phyloP scores from a whole-genome alignment of 2,888 invertebrate genomes.

The Amiota minor region DNA sequence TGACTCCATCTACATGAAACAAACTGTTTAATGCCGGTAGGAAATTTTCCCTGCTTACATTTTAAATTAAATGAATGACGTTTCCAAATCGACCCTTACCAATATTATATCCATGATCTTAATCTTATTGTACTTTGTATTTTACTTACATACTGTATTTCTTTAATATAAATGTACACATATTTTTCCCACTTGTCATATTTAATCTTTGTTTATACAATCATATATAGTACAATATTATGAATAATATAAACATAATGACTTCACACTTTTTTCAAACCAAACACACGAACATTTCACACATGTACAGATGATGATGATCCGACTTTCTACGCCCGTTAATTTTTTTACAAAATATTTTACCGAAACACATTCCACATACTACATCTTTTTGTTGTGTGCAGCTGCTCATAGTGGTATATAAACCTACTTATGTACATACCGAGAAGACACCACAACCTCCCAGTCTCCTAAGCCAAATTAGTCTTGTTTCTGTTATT shows the following conservation, averaged over 20 bases:
- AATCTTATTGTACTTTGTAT: no score
- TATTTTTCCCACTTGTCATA: neutral
- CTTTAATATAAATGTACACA: constrained; percentile 40
- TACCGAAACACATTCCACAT: constrained; percentile 23
- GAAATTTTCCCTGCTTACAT: constrained; percentile 3
- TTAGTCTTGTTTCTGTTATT: no score
- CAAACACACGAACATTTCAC: constrained; percentile 11
- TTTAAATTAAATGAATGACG: no score
- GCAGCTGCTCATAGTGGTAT: neutral
- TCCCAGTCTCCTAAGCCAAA: no score
- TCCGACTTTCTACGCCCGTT: constrained; percentile 32
- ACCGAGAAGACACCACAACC: no score
- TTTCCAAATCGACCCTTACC: no score
- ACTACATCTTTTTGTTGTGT: neutral
- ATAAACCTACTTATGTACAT: no score
- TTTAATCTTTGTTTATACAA: constrained; percentile 37
- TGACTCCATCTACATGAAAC: constrained; percentile 36
- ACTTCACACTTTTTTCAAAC: constrained; percentile 48
- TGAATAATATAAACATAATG: constrained; percentile 57
- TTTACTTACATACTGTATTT: neutral
- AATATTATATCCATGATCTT: no score
- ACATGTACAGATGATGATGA: neutral
- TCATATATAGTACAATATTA: constrained; percentile 49
- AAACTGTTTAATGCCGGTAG: neutral
- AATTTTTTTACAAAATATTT: constrained; percentile 46